These are phyloP conservation scores for Drosophila pseudoobscura DNA, from an alignment of 1,140 invertebrate species.

Conservation along the genomic window DNA sequence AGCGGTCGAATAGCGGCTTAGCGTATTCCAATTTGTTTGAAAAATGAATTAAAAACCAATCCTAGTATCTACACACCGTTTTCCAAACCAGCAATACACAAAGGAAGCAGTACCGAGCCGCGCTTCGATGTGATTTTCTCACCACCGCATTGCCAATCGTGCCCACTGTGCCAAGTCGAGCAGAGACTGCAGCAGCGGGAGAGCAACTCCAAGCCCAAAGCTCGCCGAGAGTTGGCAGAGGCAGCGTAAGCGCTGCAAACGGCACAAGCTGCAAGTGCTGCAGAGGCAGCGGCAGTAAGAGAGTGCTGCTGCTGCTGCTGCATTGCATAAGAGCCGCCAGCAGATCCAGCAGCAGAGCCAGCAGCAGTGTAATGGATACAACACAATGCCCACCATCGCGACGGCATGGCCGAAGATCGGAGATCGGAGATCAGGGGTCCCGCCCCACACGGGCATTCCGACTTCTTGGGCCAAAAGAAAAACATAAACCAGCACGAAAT, in stretches of 20 bases:
- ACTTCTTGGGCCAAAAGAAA: not conserved
- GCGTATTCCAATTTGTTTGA: no score
- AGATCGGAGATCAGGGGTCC: conserved; percentile 1
- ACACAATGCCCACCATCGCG: conserved; percentile 4
- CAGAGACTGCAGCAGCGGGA: conserved; percentile 8
- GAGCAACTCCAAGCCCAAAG: not conserved
- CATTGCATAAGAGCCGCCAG: conserved; percentile 11
- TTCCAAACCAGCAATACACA: no score
- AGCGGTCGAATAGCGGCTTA: no score
- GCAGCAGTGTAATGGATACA: conserved; percentile 34
- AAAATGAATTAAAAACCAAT: no score
- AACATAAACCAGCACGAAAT: not conserved
- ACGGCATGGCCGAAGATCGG: conserved; percentile 9
- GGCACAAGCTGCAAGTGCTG: conserved; percentile 70
- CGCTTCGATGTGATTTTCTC: no score
- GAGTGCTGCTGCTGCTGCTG: conserved; percentile 9
- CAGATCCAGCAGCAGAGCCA: conserved; percentile 17
- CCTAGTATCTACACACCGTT: no score
- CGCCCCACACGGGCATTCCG: not conserved
- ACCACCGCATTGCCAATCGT: no score
- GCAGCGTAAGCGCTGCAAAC: conserved; percentile 54
- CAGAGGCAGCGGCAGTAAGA: conserved; percentile 10
- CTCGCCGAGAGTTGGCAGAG: not conserved
- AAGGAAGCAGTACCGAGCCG: no score
- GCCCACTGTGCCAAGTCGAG: conserved; percentile 26